Percentiles rank a stretch among this genome's conserved stretches.
Conservation (phyloP, 2,888 invertebrate genomes). For the Meloe dianella region DNA sequence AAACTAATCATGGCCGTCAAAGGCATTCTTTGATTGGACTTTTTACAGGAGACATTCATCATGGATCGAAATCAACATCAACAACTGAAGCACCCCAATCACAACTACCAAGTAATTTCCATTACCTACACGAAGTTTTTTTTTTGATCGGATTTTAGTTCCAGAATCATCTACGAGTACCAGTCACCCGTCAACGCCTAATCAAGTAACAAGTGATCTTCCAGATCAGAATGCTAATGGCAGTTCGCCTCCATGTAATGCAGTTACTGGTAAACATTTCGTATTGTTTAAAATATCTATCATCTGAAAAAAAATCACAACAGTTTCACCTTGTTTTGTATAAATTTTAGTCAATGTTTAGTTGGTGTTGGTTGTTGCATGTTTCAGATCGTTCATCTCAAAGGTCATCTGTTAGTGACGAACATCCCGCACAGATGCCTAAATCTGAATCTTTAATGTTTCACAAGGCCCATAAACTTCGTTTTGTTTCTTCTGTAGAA, state of each 20-base stretch:
- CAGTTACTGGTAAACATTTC: slow-evolving; percentile 35
- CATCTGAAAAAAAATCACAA: not conserved
- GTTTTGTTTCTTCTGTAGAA: slow-evolving; percentile 83
- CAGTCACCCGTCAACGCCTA: slow-evolving; percentile 56
- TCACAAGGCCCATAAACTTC: slow-evolving; percentile 72
- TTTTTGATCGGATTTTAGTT: slow-evolving; percentile 17
- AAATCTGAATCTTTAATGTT: slow-evolving; percentile 56
- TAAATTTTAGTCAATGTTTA: not conserved
- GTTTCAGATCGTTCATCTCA: slow-evolving; percentile 66
- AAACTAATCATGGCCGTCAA: slow-evolving; percentile 58
- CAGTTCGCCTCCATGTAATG: slow-evolving; percentile 43
- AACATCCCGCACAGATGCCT: slow-evolving; percentile 58
- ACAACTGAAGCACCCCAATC: slow-evolving; percentile 42
- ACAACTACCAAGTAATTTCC: slow-evolving; percentile 28
- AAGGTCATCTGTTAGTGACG: slow-evolving; percentile 65
- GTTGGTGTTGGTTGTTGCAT: slow-evolving; percentile 51
- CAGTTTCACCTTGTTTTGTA: not conserved
- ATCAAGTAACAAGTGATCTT: slow-evolving; percentile 53
- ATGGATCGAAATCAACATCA: slow-evolving; percentile 48
- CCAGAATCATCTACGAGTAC: slow-evolving; percentile 55
- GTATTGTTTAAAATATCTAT: not conserved
- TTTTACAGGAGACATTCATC: slow-evolving; percentile 63
- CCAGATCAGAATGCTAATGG: slow-evolving; percentile 45
- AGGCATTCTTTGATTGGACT: slow-evolving; percentile 73
- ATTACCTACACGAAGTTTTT: slow-evolving; percentile 39